Base-by-base conservation (phyloP, 2,888 invertebrate species). In the Stictocephala bisonia region DNA sequence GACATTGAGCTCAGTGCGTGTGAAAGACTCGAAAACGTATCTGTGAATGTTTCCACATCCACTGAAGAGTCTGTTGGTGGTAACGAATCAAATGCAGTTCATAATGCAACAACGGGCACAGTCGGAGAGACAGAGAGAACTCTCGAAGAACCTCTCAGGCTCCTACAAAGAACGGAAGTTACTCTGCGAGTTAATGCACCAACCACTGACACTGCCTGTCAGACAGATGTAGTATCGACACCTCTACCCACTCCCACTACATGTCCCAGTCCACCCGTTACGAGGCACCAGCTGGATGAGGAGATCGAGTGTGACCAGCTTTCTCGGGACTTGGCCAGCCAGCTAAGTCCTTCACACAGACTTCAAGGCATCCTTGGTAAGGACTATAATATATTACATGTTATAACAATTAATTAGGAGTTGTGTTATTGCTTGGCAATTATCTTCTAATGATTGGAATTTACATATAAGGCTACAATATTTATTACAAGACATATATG, bases 301-400 rank as follows among this genome's bases (percentile, higher is more conserved):
- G 94, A 94, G 84, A 87, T 93, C 78, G 93, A 93, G 80, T 93
- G 92, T 85, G 93, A 94, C 81, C 87, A 89, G 79, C 85, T 92
- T 76, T 88, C 89, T 51, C 84, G 87, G 75, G 90, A 90, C 81
- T 84, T 91, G 73, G 86, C 89, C 73, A 88, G 86, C 80, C 88
- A 90, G 79, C 84, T 91, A 67, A 85, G 87, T 22, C 87, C 89
- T 31, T 86, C 87, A 74, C 91, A 91, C 80, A 89, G 89, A 81
- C 87, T 93, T 73, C 88, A 90, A 82, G 88, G 88, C 75, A 87
- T 93, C 77, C 84, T 90, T 80, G 87, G 88, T 88, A 81, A 84
- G 83, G 79, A 15, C n/a, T n/a, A n/a, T n/a, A n/a, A n/a, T n/a
- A n/a, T n/a, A n/a, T n/a, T n/a, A n/a, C 3, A 26, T 29, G 15